These are phyloP conservation scores for Sorex maritimensis DNA, from an alignment of 2,797 vertebrate species.

Conservation along the genomic window DNA sequence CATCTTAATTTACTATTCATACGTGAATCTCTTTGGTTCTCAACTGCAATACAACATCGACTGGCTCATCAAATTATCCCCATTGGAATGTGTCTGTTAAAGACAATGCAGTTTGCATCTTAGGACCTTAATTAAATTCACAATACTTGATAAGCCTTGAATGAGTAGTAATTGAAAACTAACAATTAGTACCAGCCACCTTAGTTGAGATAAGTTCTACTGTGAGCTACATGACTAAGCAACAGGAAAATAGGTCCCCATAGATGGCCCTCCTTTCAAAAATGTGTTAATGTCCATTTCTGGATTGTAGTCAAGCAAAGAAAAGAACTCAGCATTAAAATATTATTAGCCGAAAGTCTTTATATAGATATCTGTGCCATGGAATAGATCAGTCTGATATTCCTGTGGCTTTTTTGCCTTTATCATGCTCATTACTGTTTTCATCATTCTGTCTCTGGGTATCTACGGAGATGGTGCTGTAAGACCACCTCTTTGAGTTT, in stretches of 20 bases:
- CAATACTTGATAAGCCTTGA: conserved; percentile 87
- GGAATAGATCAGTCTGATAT: conserved; percentile 72
- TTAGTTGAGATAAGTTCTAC: conserved; percentile 75
- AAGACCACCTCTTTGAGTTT: conserved; percentile 70
- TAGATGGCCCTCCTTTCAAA: conserved; percentile 74
- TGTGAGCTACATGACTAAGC: conserved; percentile 81
- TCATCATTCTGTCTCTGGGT: conserved; percentile 36
- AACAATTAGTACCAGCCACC: conserved; percentile 84
- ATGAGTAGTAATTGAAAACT: conserved; percentile 88
- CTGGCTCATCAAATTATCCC: conserved; percentile 88
- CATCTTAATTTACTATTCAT: conserved; percentile 89
- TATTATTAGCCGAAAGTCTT: conserved; percentile 78
- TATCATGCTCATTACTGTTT: conserved; percentile 65
- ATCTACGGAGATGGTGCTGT: conserved; percentile 53
- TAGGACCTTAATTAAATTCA: conserved; percentile 90
- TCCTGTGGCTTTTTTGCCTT: conserved; percentile 79
- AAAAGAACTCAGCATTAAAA: conserved; percentile 79
- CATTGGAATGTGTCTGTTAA: conserved; percentile 87
- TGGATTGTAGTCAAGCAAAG: conserved; percentile 68
- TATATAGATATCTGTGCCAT: conserved; percentile 66
- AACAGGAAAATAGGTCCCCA: conserved; percentile 76
- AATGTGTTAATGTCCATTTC: conserved; percentile 54
- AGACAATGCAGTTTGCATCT: conserved; percentile 88
- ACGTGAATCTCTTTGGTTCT: conserved; percentile 84
- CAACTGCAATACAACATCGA: conserved; percentile 87